Conservation (phyloP, 35 echinoderm and acorn worm species). For the Chiridota heheva region DNA sequence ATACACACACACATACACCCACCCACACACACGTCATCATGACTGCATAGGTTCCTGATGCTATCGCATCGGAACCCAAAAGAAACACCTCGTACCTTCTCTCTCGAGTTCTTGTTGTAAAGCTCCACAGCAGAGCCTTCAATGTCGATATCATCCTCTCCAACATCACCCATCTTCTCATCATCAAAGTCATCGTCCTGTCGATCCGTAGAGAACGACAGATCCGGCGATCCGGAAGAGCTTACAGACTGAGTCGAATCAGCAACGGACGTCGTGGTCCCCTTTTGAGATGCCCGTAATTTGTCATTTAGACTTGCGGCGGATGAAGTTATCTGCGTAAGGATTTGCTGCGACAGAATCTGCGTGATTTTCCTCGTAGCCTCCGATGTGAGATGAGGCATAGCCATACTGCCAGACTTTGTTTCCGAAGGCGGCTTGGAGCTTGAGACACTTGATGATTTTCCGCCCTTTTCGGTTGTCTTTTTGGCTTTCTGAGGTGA, state of each 20-base stretch:
- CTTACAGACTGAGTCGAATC: slow-evolving; percentile 60
- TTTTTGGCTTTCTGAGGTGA: too few relatives aligned
- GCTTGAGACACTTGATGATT: slow-evolving; percentile 51
- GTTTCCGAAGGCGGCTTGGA: slow-evolving; percentile 11
- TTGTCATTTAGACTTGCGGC: not conserved
- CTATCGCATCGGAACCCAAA: too few relatives aligned
- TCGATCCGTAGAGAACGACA: slow-evolving; percentile 18
- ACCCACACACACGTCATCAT: too few relatives aligned
- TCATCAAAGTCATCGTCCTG: slow-evolving; percentile 25
- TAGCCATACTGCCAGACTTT: not conserved
- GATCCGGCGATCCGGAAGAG: slow-evolving; percentile 46
- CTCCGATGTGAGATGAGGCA: slow-evolving; percentile 14
- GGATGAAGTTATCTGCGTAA: not conserved
- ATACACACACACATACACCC: too few relatives aligned
- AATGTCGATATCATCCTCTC: slow-evolving; percentile 77
- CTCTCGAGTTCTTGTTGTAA: slow-evolving; percentile 94
- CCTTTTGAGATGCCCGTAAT: not conserved
- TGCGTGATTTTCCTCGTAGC: slow-evolving; percentile 52
- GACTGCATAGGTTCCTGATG: too few relatives aligned
- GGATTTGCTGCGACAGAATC: not conserved
- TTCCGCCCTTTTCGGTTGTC: slow-evolving; percentile 24
- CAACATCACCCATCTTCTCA: slow-evolving; percentile 57
- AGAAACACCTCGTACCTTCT: too few relatives aligned
- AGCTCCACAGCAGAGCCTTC: slow-evolving; percentile 95
- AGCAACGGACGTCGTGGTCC: not conserved